Base-by-base conservation (phyloP, 2,888 invertebrate species). In the Campoplex nolae region DNA sequence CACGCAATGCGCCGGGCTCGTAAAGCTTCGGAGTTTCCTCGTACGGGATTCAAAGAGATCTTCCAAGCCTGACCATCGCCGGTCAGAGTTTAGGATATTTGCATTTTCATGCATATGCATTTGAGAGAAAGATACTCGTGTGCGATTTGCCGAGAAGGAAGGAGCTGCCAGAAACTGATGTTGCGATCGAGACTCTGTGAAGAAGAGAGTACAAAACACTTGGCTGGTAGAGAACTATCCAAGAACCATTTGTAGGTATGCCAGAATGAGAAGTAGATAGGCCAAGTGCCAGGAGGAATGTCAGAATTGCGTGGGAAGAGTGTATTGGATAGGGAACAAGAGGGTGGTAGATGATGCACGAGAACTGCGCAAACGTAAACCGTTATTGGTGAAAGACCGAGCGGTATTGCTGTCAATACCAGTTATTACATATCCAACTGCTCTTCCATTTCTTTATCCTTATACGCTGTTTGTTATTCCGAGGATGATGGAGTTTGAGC, bases 271-370 rank as follows among this genome's bases (percentile, higher is more conserved):
- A 70, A 78, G 83, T 56, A 86, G 86, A 87, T 85, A 85, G 83
- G 83, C 85, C 85, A 77, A 87, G 82, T 85, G 79, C 78, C 85
- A 80, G 73, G 35, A 84, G 89, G 90, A 91, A 91, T 90, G 86
- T 84, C 88, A 83, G 89, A 90, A 90, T 90, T 89, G 90, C 89
- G 90, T 90, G 90, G 90, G 90, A 90, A 91, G 89, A 85, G 83
- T 73, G 83, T 73, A 83, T 84, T 75, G 87, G 80, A 48, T 42
- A 42, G 56, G 28, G 67, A 42, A 48, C n/a, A 73, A 83, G 86
- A 74, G 74, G 78, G 75, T 75, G 78, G 75, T 45, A 28, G 85
- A 88, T 74, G 58, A 70, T 67, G 77, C 51, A n/a, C 11, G 77
- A 68, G 65, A 58, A 56, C 71, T 71, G 78, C 45, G 42, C 85